phyloP scores from a whole-genome alignment of 2,113 vertebrate species.

The Cyanistes caeruleus region DNA sequence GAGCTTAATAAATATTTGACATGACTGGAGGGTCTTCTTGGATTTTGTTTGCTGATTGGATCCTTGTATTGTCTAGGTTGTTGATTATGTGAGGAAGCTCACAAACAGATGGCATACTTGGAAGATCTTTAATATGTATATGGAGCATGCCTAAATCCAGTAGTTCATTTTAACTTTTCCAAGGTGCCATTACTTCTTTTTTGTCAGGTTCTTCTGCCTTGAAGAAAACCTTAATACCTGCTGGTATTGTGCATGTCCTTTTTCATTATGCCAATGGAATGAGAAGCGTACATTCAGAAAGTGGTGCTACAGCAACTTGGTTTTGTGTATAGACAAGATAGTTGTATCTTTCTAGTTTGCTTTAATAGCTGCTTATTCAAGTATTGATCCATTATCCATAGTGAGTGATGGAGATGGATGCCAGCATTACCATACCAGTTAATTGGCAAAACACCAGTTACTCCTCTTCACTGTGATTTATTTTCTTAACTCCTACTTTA shows the following conservation, averaged over 20 bases:
- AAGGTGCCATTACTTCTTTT: background rate
- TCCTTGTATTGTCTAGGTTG: background rate
- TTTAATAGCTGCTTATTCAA: background rate
- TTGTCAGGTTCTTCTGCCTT: background rate
- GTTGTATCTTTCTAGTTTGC: background rate
- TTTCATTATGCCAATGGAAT: background rate
- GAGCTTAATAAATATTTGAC: conserved; percentile 52
- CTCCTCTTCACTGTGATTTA: background rate
- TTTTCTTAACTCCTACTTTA: background rate
- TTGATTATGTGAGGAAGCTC: background rate
- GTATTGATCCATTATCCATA: background rate
- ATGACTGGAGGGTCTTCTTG: background rate
- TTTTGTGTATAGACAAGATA: background rate
- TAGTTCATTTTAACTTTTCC: background rate
- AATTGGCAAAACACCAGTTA: background rate
- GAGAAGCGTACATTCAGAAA: background rate
- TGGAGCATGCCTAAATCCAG: background rate
- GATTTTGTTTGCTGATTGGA: background rate
- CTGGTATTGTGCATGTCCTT: background rate
- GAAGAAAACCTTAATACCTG: background rate
- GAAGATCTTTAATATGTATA: background rate
- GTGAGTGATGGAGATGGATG: background rate
- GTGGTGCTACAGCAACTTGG: background rate
- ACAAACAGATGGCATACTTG: background rate
- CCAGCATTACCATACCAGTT: background rate